A percentile compares a stretch with the other conserved stretches of the same genome.
Conservation (phyloP, 2,797 vertebrate genomes). For the Gadopsis marmoratus region DNA sequence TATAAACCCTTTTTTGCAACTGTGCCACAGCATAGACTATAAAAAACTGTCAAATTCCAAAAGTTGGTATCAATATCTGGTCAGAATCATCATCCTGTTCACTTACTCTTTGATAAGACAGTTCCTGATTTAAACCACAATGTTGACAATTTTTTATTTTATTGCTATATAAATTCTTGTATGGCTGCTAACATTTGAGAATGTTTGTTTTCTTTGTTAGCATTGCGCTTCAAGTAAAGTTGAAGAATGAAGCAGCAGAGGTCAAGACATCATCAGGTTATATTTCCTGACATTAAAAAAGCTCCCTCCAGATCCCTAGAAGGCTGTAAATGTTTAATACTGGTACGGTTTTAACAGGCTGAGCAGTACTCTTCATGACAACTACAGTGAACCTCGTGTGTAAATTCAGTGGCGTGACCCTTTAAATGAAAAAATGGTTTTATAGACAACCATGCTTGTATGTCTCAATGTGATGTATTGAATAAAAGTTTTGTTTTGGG, state of each 20-base stretch:
- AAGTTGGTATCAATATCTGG: neutral
- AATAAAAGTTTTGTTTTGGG: neutral
- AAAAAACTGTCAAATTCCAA: neutral
- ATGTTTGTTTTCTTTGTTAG: neutral
- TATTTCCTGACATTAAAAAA: neutral
- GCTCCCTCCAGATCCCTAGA: neutral
- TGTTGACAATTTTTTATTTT: neutral
- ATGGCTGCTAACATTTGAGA: neutral
- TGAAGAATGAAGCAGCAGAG: neutral
- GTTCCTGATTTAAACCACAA: neutral
- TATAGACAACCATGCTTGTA: neutral
- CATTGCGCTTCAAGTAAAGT: neutral
- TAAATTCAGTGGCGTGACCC: too few relatives aligned
- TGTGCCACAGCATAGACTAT: too few relatives aligned
- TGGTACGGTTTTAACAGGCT: neutral
- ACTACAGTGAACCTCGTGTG: neutral
- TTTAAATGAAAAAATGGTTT: neutral
- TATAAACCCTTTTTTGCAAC: neutral
- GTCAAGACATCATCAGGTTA: neutral
- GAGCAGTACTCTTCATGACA: neutral
- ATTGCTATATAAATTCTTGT: neutral
- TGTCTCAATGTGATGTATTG: neutral
- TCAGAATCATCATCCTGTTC: neutral
- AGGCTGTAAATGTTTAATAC: neutral
- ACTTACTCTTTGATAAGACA: neutral